These are phyloP conservation scores for Paradoxurus hermaphroditus DNA, from an alignment of 2,113 vertebrate genomes.

Conservation along the genomic window DNA sequence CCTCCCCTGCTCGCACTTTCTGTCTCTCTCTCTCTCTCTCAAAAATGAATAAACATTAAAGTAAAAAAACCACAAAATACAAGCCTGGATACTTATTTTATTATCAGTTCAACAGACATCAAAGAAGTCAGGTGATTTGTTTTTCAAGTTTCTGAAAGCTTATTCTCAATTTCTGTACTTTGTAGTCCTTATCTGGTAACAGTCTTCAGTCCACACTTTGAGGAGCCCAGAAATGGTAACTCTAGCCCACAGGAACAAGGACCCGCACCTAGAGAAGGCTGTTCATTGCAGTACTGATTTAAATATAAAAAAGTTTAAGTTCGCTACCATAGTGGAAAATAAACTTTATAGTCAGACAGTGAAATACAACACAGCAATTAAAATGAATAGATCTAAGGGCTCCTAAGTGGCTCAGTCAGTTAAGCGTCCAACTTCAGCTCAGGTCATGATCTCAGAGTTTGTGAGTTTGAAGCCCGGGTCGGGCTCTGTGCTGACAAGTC, in stretches of 20 bases:
- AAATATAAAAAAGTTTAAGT: not conserved
- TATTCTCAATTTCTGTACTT: not conserved
- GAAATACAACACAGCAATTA: not conserved
- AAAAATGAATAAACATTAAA: no score
- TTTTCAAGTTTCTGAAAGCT: not conserved
- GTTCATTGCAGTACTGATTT: not conserved
- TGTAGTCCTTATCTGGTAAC: not conserved
- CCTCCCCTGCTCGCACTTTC: no score
- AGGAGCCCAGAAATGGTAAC: not conserved
- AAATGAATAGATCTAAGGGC: not conserved
- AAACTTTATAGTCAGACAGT: not conserved
- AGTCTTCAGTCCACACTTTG: not conserved
- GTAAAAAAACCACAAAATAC: not conserved
- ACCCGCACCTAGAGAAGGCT: not conserved
- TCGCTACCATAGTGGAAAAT: not conserved
- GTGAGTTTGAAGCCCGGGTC: no score
- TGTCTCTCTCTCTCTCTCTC: no score
- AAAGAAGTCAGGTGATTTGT: not conserved
- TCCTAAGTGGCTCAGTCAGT: no score
- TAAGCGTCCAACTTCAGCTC: no score
- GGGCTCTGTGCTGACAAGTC: no score
- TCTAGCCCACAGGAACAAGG: not conserved
- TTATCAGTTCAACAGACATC: not conserved
- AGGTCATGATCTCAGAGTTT: no score
- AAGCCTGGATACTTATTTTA: not conserved